A percentile compares a stretch with the other conserved stretches of the same genome.
Conservation (phyloP, 1,140 invertebrate genomes). For the Diuraphis noxia region DNA sequence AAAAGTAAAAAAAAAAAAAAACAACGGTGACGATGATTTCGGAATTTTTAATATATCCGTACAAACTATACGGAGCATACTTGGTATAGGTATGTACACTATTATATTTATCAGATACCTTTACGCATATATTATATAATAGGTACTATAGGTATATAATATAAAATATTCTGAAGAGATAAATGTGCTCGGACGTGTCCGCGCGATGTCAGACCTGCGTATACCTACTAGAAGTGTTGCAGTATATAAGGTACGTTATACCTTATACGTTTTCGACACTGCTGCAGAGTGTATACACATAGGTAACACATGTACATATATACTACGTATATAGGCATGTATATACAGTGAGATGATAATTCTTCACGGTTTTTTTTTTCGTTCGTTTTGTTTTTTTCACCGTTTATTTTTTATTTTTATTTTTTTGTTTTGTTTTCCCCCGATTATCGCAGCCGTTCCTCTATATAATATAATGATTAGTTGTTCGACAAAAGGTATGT, state of each 20-base stretch:
- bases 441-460: conserved; percentile 30
- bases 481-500: conserved; percentile 42
- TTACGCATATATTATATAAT: no score
- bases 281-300: neutral
- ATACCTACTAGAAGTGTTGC: neutral
- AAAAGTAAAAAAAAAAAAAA: neutral
- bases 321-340: no score
- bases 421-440: neutral
- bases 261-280: neutral
- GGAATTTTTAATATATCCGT: neutral
- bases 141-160: no score
- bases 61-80: neutral
- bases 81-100: neutral
- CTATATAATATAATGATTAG: neutral
- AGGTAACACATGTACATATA: neutral
- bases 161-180: neutral
- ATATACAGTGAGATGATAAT: neutral
- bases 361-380: neutral
- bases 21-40: neutral
- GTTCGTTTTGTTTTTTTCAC: neutral
- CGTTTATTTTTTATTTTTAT: neutral
- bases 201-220: neutral
- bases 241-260: neutral
- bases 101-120: neutral
- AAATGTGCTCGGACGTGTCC: neutral